phyloP scores from a whole-genome alignment of 2,797 vertebrate species.

The Poecilia gillii region DNA sequence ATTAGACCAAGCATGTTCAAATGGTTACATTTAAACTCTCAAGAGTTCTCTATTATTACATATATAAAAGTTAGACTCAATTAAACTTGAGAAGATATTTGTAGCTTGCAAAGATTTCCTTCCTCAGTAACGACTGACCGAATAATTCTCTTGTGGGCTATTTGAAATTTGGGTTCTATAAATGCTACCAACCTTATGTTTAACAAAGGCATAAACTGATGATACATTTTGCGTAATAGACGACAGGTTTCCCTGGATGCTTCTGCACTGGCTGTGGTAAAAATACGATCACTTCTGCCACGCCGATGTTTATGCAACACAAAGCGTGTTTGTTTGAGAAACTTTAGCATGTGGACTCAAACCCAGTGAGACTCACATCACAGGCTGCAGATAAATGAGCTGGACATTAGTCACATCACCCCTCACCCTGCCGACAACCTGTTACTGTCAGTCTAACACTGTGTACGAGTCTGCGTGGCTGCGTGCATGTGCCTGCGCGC shows the following conservation, averaged over 20 bases:
- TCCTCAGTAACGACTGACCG: not conserved
- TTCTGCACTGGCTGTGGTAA: not conserved
- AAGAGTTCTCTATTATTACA: not conserved
- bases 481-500: slow-evolving; percentile 62
- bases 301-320: slow-evolving; percentile 21
- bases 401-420: slow-evolving; percentile 73
- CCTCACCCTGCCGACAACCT: slow-evolving; percentile 72
- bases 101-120: not conserved
- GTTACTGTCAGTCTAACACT: slow-evolving; percentile 70
- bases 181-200: not conserved
- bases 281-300: slow-evolving; percentile 7
- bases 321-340: slow-evolving; percentile 47
- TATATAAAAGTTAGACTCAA: slow-evolving; percentile 1
- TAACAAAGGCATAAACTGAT: not conserved
- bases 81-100: not conserved
- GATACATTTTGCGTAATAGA: not conserved
- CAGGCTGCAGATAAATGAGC: slow-evolving; percentile 65
- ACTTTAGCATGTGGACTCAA: slow-evolving; percentile 26
- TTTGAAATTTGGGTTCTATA: not conserved
- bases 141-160: not conserved
- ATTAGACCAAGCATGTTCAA: not conserved
- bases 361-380: slow-evolving; percentile 49
- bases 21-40: not conserved
- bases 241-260: slow-evolving; percentile 1
- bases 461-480: slow-evolving; percentile 63